Evolutionary conservation across 2,113 vertebrate species (phyloP), one percentile per base, ranked within the genome.

Genomic region (Gambusia affinis): DNA sequence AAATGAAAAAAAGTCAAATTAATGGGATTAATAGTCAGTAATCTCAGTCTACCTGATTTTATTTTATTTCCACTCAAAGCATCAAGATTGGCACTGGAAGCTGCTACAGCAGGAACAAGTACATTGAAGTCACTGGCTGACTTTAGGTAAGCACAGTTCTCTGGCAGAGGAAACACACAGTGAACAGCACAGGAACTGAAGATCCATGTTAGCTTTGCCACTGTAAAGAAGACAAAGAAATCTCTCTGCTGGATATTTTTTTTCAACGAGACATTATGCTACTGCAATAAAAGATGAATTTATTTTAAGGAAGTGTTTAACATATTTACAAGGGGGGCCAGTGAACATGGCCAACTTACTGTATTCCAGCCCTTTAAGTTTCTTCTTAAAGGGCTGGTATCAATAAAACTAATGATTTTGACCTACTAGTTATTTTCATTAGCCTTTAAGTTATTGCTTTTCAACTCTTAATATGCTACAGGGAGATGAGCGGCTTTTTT

Each of bases 401-500:
- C 19, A 57, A 57, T 57, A 57, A 57, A 57, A 57, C 15, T 57
- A 57, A 57, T 57, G 51, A 57, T 57, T 57, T 57, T 57, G 51
- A 57, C 51, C 51, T 57, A 57, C 51, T 57, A n/a, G 22, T 57
- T 57, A 24, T 57, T 57, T 57, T 57, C 22, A 57, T 57, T 57
- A 51, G 51, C 51, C 51, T 57, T 57, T 57, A 57, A 57, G 51
- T 57, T 57, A 57, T 57, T 57, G 24, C 51, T n/a, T 57, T 57
- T 57, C 51, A 24, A 24, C 51, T 10, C 51, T 57, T 57, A 57
- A 57, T 57, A 57, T 57, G 51, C 51, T 57, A n/a, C 51, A 57
- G 51, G 22, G 51, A 24, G 22, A 5, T 57, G 24, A 57, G 17
- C 51, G n/a, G 19, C 17, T 54, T n/a, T 57, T 57, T 24, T 57